A percentile compares a stretch with the other conserved stretches of the same genome.
Evolutionary conservation across 2,113 vertebrate species (phyloP).

Genomic region (Panurus biarmicus): DNA sequence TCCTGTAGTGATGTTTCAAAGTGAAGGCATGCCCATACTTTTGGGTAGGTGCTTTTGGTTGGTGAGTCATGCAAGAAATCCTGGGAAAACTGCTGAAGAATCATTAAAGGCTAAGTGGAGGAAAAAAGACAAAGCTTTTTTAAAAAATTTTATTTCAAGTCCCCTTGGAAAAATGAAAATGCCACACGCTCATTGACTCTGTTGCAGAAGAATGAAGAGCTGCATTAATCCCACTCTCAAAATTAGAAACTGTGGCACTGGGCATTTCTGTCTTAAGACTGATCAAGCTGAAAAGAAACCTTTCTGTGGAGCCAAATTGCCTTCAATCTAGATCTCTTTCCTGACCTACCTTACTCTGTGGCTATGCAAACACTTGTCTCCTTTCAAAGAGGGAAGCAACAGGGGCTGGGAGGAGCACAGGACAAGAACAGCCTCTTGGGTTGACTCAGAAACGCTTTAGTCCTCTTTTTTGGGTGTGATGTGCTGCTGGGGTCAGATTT

Average conservation of each 20-base stretch:
- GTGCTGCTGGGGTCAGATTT: background rate
- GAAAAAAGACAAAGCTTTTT: background rate
- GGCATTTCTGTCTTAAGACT: background rate
- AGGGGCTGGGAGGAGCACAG: background rate
- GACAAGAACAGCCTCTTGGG: background rate
- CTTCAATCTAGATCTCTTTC: background rate
- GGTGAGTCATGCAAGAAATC: background rate
- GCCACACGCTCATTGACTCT: background rate
- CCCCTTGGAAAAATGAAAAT: conserved; percentile 9
- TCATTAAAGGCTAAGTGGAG: background rate
- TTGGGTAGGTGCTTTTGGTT: background rate
- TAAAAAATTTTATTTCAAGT: background rate
- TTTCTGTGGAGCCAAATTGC: background rate
- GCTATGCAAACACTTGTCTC: background rate
- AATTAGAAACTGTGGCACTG: conserved; percentile 15
- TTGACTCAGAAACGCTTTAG: background rate
- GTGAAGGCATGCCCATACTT: background rate
- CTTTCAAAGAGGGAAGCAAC: background rate
- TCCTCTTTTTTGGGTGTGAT: background rate
- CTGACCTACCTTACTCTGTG: background rate
- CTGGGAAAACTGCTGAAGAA: background rate
- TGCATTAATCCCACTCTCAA: background rate
- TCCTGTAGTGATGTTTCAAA: background rate
- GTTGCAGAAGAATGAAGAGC: background rate
- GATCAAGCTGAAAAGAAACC: background rate